Evolutionary conservation across 2,888 invertebrate species (phyloP), one percentile per base, ranked within the genome.

Genomic region (Pinctada fucata): DNA sequence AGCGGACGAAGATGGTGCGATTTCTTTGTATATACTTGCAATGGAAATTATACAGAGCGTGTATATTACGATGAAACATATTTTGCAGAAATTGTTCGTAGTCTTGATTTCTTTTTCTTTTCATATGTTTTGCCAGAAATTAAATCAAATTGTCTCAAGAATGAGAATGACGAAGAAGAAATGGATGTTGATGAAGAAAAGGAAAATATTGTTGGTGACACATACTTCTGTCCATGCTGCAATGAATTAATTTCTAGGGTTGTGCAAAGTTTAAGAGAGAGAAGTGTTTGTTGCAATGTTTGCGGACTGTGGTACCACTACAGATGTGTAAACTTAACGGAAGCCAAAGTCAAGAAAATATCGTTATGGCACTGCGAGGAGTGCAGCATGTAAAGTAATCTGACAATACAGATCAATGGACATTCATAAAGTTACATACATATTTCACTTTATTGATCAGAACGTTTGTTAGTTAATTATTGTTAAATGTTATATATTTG

Each of bases 281-380:
- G 16, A 51, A 51, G 51, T 31, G 51, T 70, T n/a, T 51, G 51
- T 51, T 70, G 70, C 47, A 16, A 70, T 6, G 31, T 51, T 51
- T 70, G 70, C 51, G 70, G 70, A 13, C 16, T 70, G n/a, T 70
- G 70, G 50, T 70, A 51, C 3, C 70, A 70, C 51, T 51, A 10
- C 8, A 70, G 6, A 70, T 49, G 51, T 70, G 70, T 16, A n/a
- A 51, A 70, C 51, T 31, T 51, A 51, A 70, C 49, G 8, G 51
- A 70, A n/a, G 51, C 70, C 49, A 70, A 70, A 2, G 6, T 31
- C 70, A 51, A 66, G 66, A n/a, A 47, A 45, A 8, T 66, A 48
- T 3, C 31, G 16, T 66, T 47, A 13, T 66, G 66, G 66, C 8
- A 66, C 49, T 68, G 68, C n/a, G 5, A 68, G n/a, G n/a, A 47